Evolutionary conservation across 2,797 vertebrate species (phyloP).

Genomic region (Apodemus agrarius): DNA sequence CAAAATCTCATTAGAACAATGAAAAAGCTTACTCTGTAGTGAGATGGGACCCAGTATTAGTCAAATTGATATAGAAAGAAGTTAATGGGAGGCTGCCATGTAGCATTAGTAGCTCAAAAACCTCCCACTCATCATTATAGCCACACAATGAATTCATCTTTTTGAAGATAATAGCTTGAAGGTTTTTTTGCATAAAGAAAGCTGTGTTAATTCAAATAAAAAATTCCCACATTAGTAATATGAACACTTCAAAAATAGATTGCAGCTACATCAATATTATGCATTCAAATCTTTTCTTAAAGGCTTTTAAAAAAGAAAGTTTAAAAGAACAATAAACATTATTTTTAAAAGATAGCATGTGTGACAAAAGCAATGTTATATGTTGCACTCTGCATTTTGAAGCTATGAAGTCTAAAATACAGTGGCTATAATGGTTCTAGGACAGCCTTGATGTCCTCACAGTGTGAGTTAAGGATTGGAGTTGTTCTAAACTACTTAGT

Average conservation of each 20-base stretch:
- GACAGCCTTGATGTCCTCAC: background rate
- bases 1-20: background rate
- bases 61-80: background rate
- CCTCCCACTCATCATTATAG: background rate
- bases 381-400: background rate
- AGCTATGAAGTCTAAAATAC: background rate
- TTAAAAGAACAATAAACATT: background rate
- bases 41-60: rapidly evolving
- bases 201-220: background rate
- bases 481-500: background rate
- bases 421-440: background rate
- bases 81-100: background rate
- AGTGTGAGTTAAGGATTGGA: background rate
- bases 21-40: background rate
- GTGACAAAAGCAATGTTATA: constrained; percentile 10
- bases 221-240: background rate
- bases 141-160: background rate
- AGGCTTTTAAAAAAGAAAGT: background rate
- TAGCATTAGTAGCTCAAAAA: background rate
- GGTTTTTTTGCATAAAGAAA: background rate
- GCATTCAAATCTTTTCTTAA: background rate
- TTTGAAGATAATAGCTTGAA: background rate
- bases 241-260: background rate
- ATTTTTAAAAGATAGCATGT: background rate
- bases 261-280: background rate